Evolutionary conservation across 2,113 vertebrate genomes (phyloP), one percentile per base, ranked within the genome.

Genomic region (Elaphurus davidianus): DNA sequence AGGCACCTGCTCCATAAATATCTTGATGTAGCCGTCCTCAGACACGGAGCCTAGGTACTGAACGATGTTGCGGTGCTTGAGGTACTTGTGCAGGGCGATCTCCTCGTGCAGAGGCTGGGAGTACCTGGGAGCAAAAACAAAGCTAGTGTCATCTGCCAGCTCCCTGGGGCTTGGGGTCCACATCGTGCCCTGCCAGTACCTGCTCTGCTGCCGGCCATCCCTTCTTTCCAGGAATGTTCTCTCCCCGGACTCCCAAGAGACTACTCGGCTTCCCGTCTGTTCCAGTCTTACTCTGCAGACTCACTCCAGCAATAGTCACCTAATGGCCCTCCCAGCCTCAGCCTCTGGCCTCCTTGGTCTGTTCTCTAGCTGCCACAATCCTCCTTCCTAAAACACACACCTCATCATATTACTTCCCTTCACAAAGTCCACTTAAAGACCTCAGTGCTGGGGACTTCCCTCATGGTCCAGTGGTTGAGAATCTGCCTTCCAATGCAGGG

Each of bases 1-100:
- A 96, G 99, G 99, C 15, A 99, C 99, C 78, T 99, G 99, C 84
- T 99, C 99, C 99, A 99, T 99, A 98, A 99, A 99, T 94, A 99
- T 99, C 97, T 99, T 99, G 97, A 99, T 99, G 96, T 99, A 99
- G 36, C 99, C 99, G 27, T 98, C 85, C 98, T 99, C 99, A 1
- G 99, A 99, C 87, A 99, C 91, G 17, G 99, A 99, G 95, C 99
- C 99, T 88, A 99, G 98, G 96, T 99, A 99, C 67, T 99, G 99
- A 47, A 99, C 99, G 27, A 99, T 99, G 60, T 99, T 99, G 50
- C 98, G 98, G 96, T 99, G 99, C 83, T 99, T 99, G 96, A 99
- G 98, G 97, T 99, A 98, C 93, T 99, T 99, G 96, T 99, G 99
- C n/a, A 99, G 97, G 23, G 99, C 98, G 88, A 99, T 99, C 96